Evolutionary conservation across 2,113 vertebrate genomes (phyloP).

Genomic region (Rousettus leschenaultii): DNA sequence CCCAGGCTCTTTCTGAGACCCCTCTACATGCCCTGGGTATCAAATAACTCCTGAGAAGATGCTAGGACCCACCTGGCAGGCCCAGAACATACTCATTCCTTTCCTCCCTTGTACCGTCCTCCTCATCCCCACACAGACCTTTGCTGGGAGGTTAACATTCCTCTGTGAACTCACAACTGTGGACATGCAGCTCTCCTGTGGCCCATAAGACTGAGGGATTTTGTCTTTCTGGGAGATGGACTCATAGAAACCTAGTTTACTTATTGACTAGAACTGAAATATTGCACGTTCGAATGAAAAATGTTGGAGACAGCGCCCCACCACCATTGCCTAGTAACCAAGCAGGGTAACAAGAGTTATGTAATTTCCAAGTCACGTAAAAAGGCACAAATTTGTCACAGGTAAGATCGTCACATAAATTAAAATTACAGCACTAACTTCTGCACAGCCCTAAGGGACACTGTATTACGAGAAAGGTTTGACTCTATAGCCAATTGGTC

Average conservation of each 20-base stretch:
- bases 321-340: neutral
- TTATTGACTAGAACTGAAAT: neutral
- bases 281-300: neutral
- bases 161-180: neutral
- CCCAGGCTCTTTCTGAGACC: neutral
- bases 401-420: neutral
- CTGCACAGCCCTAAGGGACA: neutral
- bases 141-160: neutral
- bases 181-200: neutral
- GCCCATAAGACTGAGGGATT: neutral
- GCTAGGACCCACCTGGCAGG: neutral
- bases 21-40: neutral
- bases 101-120: fast-evolving
- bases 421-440: neutral
- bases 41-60: neutral
- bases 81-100: neutral
- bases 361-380: neutral
- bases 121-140: neutral
- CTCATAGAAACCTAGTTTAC: neutral
- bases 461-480: neutral
- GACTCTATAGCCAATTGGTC: neutral
- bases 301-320: neutral
- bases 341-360: neutral
- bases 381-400: neutral
- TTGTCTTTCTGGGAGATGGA: neutral